Conservation (phyloP, 2,797 vertebrate species). For the Macroramphosus scolopax region DNA sequence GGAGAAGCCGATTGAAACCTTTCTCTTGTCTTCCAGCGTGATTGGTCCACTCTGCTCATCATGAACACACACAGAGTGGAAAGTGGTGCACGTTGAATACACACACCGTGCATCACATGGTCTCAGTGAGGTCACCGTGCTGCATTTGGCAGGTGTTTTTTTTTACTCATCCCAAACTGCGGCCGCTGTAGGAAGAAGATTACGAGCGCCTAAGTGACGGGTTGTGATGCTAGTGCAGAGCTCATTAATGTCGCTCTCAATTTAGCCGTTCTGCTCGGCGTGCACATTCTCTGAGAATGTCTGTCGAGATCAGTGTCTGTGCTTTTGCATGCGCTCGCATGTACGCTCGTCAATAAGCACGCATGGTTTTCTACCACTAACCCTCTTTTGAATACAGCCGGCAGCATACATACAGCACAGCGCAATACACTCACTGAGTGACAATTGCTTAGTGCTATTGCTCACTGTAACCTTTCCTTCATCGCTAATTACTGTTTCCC, state of each 20-base stretch:
- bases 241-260: conserved; percentile 53
- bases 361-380: conserved; percentile 16
- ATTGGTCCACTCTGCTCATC: no score
- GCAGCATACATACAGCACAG: conserved; percentile 41
- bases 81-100: no score
- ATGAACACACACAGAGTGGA: no score
- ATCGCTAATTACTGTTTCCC: conserved; percentile 71
- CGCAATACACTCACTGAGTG: conserved; percentile 54
- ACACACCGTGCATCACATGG: conserved; percentile 14
- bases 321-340: conserved; percentile 13
- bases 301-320: conserved; percentile 4
- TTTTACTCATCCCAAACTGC: no score
- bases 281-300: neutral
- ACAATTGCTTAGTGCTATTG: conserved; percentile 59
- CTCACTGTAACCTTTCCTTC: conserved; percentile 72
- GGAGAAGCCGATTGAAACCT: conserved; percentile 70
- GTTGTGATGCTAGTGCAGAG: conserved; percentile 29
- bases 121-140: conserved; percentile 35
- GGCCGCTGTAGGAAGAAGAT: conserved; percentile 43
- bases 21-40: conserved; percentile 6
- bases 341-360: conserved; percentile 14
- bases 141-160: conserved; percentile 43
- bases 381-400: conserved; percentile 52
- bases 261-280: conserved; percentile 22
- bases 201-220: conserved; percentile 48